Base-by-base conservation (phyloP, 1,140 invertebrate genomes). In the Drosophila kohkoa region DNA sequence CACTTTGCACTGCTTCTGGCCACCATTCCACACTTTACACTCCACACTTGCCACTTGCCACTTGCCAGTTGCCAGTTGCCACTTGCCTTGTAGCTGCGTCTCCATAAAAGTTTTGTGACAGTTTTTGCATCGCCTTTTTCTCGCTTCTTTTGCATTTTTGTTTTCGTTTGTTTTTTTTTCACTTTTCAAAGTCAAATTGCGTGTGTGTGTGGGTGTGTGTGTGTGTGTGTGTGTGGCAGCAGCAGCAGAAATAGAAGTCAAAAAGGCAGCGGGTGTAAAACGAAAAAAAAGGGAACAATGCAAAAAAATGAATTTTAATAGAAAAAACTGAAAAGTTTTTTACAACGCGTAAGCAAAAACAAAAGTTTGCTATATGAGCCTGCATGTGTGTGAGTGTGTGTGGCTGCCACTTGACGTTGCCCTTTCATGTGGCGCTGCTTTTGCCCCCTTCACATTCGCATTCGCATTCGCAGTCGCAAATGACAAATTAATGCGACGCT, bases 31-130 rank as follows among this genome's bases (percentile, higher is more conserved):
- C 20, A 25, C 20, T 25, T 25, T 20, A 1, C 7, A 3, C 41
- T 28, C 41, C 41, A 38, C 35, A 38, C 35, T 7, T 45, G 1
- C 71, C 51, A 32, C 49, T 28, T 52, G 11, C 51, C 49, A 52
- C 51, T 54, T 54, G 51, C 28, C 49, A 43, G 41, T 43, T 54
- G 51, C 28, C 49, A 43, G 41, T 43, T 43, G 11, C 25, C 51
- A 54, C 28, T 54, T 15, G n/a, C 28, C 78, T 72, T 80, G 71
- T 80, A 72, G 79, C 55, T 54, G 77, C 67, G 72, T 80, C 76
- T 73, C 82, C 83, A 86, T 87, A 82, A 86, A 86, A 86, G 71
- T 86, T 86, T 82, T 82, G 79, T 86, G 79, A 87, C 82, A 86
- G 32, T 75, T 75, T 75, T 75, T 68, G 64, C 70, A 73, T 57